A percentile compares a stretch with the other conserved stretches of the same genome.
Evolutionary conservation across 2,797 vertebrate genomes (phyloP).

Genomic region (Chelon auratus): DNA sequence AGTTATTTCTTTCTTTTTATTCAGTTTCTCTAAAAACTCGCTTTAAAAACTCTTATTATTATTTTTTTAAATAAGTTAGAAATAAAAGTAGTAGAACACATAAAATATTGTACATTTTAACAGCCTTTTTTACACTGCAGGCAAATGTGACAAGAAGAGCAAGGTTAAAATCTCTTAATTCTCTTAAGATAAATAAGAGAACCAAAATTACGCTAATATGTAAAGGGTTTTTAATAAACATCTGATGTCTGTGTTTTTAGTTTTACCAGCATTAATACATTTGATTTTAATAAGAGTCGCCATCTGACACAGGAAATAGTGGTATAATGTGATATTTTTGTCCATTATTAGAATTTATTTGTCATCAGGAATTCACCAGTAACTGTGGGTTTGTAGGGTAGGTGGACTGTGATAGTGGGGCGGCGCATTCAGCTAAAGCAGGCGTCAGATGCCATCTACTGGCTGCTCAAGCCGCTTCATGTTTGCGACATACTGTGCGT

Average conservation of each 20-base stretch:
- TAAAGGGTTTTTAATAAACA: neutral
- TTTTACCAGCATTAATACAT: conserved; percentile 7
- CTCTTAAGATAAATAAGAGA: neutral
- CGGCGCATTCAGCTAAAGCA: conserved; percentile 46
- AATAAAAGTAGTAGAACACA: neutral
- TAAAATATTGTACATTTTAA: neutral
- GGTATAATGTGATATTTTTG: conserved; percentile 12
- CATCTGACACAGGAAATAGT: neutral
- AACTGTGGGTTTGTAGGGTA: conserved; percentile 23
- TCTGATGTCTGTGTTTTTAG: neutral
- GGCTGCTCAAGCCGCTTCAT: conserved; percentile 36
- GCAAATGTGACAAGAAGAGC: neutral
- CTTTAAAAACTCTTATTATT: neutral
- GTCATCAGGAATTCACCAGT: conserved; percentile 15
- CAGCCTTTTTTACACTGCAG: neutral
- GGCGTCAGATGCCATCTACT: conserved; percentile 82
- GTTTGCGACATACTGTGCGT: neutral
- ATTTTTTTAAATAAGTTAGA: no score
- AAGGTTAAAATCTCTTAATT: conserved; percentile 4
- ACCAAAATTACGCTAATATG: neutral
- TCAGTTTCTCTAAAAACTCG: conserved; percentile 4
- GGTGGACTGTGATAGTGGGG: conserved; percentile 4
- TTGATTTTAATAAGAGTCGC: conserved; percentile 14
- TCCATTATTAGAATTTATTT: conserved; percentile 27
- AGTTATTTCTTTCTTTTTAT: conserved; percentile 12